phyloP scores from a whole-genome alignment of 2,888 invertebrate genomes.

The Gryllus longicercus region DNA sequence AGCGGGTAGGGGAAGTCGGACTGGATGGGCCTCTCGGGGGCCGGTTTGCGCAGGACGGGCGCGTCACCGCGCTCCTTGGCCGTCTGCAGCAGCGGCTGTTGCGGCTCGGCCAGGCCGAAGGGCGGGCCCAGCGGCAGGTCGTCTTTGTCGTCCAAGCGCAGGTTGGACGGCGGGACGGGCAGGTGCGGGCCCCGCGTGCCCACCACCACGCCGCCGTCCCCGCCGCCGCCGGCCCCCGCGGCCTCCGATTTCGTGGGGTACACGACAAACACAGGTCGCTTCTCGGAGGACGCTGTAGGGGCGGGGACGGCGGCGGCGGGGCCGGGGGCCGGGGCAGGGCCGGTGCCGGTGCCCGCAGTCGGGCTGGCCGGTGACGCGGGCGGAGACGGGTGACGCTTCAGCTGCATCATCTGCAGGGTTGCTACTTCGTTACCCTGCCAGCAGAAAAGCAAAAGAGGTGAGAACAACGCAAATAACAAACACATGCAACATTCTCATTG shows the following conservation, averaged over 20 bases:
- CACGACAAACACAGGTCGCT: conserved; percentile 53
- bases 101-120: conserved; percentile 35
- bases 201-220: conserved; percentile 53
- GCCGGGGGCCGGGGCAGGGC: conserved; percentile 18
- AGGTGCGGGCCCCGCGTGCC: conserved; percentile 55
- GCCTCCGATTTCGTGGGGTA: conserved; percentile 55
- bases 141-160: conserved; percentile 32
- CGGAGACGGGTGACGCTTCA: neutral
- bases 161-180: conserved; percentile 49
- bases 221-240: conserved; percentile 47
- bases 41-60: conserved; percentile 46
- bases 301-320: conserved; percentile 18
- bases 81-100: neutral
- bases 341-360: neutral
- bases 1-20: conserved; percentile 64
- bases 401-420: conserved; percentile 67
- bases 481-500: neutral
- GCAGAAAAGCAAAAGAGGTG: conserved; percentile 43
- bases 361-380: neutral
- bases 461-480: conserved; percentile 38
- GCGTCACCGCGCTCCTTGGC: neutral
- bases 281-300: neutral
- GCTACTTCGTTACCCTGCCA: conserved; percentile 48
- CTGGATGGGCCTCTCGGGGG: conserved; percentile 48
- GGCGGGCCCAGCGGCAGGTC: neutral